Evolutionary conservation across 1,140 invertebrate species (phyloP), one percentile per base, ranked within the genome.

Genomic region (Carposina sasakii): DNA sequence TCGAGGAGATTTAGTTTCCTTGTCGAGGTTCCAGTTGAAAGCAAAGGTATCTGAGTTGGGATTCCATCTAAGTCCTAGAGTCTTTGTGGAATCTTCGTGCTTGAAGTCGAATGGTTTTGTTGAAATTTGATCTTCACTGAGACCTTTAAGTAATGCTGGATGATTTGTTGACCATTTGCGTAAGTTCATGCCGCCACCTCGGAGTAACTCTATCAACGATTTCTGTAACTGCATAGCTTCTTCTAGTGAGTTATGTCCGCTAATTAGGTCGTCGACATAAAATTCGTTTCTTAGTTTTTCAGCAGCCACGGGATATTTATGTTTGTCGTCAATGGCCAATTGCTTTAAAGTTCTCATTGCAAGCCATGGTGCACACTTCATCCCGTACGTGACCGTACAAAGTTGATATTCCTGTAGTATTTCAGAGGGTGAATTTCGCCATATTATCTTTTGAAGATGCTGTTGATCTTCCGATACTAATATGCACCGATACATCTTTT

Each of bases 231-330:
- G 1, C 13, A 48, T 55, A 22, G 64, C 71, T 10, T 47, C 52
- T 23, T 57, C 57, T 2, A 64, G 20, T 0, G 40, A 36, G 13
- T 59, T 36, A 2, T 52, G 41, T 9, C 71, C 74, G 1, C 55
- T 59, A 1, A 81, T 30, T 5, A 69, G 33, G 49, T 82, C 77
- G 47, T 82, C 76, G 0, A 81, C 56, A 19, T 75, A 85, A 6
- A 68, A 54, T 26, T 77, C 41, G 0, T 63, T 44, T 6, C 40
- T 21, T 20, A 77, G 39, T 10, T 49, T 41, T n/a, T 19, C 13
- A 9, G 65, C 51, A 1, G 76, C 76, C 0, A 30, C 12, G 0
- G 76, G 72, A 58, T 52, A 74, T 5, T 47, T 48, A 15, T 67
- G 17, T 3, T 34, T 24, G 24, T 65, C 50, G 16, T 60, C 45